Percentiles rank a stretch among this genome's conserved stretches.
These are phyloP conservation scores for Leptonema lineaticorne DNA, from an alignment of 1,140 invertebrate species.

Conservation along the genomic window DNA sequence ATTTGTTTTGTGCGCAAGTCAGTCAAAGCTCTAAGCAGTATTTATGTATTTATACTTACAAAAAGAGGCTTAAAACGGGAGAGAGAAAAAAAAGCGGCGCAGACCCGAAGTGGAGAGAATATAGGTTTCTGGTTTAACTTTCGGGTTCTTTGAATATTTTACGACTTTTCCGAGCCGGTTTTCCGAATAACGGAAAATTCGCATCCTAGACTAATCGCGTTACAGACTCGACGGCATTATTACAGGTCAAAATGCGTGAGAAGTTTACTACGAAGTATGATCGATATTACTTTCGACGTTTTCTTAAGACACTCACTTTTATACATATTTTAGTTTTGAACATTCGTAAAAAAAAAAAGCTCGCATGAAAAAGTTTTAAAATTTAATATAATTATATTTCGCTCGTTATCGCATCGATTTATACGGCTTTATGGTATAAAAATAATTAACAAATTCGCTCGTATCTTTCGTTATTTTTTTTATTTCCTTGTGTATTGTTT, in stretches of 20 bases:
- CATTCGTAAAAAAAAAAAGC: no score
- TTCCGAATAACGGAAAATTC: conserved; percentile 18
- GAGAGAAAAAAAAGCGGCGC: not conserved
- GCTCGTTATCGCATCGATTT: no score
- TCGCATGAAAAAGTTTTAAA: no score
- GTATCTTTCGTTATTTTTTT: no score
- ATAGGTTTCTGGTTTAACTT: conserved; percentile 19
- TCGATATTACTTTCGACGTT: conserved; percentile 11
- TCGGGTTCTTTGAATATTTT: conserved; percentile 31
- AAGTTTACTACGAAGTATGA: conserved; percentile 20
- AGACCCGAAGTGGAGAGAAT: not conserved
- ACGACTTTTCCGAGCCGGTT: conserved; percentile 8
- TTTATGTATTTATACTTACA: conserved; percentile 17
- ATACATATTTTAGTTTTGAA: no score
- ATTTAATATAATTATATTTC: no score
- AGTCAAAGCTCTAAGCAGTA: not conserved
- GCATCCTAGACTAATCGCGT: conserved; percentile 27
- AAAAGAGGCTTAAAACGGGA: conserved; percentile 11
- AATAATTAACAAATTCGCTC: no score
- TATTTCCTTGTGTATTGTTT: no score
- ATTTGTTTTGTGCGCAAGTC: no score
- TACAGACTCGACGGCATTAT: conserved; percentile 23
- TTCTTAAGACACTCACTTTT: no score
- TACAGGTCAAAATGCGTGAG: conserved; percentile 25
- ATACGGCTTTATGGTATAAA: no score